Evolutionary conservation across 1,140 invertebrate species (phyloP).

Genomic region (honey bee (Apis mellifera)): DNA sequence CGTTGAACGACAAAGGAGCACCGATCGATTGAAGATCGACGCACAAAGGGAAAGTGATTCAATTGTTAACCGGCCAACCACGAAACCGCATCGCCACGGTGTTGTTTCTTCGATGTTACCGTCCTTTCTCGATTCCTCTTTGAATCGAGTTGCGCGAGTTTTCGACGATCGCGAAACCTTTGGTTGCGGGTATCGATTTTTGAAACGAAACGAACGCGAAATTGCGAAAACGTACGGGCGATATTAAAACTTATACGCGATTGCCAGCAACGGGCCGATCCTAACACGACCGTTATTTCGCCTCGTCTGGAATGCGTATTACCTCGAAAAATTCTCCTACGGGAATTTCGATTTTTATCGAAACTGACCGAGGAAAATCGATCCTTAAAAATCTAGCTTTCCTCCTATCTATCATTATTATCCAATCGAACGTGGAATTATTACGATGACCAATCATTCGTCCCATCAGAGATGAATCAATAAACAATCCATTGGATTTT

Average conservation of each 20-base stretch:
- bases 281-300: too few species aligned
- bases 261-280: too few species aligned
- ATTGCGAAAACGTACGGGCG: too few species aligned
- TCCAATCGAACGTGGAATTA: too few species aligned
- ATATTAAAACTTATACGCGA: too few species aligned
- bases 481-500: conserved; percentile 22
- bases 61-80: background rate
- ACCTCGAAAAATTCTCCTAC: too few species aligned
- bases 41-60: conserved; percentile 24
- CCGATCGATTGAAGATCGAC: background rate
- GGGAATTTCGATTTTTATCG: too few species aligned
- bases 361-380: too few species aligned
- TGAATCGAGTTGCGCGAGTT: background rate
- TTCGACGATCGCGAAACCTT: conserved; percentile 35
- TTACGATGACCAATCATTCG: background rate
- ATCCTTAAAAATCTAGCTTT: too few species aligned
- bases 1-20: too few species aligned
- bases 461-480: background rate
- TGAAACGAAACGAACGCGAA: background rate
- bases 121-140: background rate
- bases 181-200: background rate
- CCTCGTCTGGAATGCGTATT: too few species aligned
- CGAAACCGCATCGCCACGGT: conserved; percentile 2
- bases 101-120: background rate
- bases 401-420: too few species aligned